Evolutionary conservation across 2,797 vertebrate species (phyloP).

Genomic region (Buphagus erythrorhynchus): DNA sequence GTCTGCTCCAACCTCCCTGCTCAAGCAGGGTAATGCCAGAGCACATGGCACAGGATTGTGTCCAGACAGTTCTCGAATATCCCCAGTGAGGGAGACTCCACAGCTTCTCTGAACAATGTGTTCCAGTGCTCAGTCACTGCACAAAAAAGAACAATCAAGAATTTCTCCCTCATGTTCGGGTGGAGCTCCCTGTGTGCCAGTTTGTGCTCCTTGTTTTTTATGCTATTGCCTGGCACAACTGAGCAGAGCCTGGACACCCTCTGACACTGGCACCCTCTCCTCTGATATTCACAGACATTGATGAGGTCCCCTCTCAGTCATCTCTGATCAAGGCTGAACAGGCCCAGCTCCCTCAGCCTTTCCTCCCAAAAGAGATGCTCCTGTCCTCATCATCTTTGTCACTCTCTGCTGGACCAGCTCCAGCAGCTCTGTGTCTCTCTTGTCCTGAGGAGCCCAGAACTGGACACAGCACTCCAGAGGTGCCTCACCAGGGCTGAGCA

Average conservation of each 20-base stretch:
- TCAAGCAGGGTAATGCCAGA: too few relatives aligned
- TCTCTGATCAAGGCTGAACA: not conserved
- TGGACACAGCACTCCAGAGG: not conserved
- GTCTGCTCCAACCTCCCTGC: not conserved
- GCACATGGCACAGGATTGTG: not conserved
- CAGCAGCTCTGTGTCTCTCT: not conserved
- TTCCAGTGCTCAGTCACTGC: fast-evolving
- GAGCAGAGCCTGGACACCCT: not conserved
- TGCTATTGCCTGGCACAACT: fast-evolving
- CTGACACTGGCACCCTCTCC: fast-evolving
- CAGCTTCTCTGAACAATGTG: fast-evolving
- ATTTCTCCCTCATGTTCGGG: not conserved
- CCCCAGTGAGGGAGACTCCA: not conserved
- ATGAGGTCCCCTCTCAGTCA: not conserved
- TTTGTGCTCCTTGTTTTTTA: fast-evolving
- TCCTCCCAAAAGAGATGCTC: not conserved
- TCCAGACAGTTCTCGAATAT: not conserved
- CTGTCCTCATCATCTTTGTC: fast-evolving
- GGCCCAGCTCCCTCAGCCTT: not conserved
- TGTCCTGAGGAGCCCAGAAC: fast-evolving
- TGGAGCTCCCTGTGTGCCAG: not conserved
- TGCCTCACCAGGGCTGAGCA: not conserved
- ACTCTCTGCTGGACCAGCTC: fast-evolving
- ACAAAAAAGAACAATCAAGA: not conserved
- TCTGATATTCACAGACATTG: not conserved